These are phyloP conservation scores for Drosophila fuyamai DNA, from an alignment of 1,140 invertebrate genomes.

Conservation along the genomic window DNA sequence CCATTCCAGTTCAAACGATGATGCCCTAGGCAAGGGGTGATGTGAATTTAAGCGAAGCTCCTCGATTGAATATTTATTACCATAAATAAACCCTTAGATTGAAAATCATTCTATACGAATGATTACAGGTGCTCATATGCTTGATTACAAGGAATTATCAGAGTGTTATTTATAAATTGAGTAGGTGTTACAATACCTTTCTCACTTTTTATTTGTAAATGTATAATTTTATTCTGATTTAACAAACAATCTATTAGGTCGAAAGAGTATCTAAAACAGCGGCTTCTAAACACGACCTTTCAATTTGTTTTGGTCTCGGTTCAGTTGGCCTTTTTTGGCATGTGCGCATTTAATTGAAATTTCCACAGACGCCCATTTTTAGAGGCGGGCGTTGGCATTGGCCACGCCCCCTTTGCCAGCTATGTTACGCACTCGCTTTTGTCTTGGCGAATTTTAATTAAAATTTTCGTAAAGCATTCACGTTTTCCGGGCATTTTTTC, in stretches of 20 bases:
- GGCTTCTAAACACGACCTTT: constrained; percentile 5
- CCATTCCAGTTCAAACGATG: neutral
- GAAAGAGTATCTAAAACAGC: neutral
- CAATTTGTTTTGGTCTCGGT: constrained; percentile 37
- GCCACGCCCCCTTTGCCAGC: constrained; percentile 37
- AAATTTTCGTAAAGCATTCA: constrained; percentile 71
- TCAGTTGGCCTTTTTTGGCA: constrained; percentile 57
- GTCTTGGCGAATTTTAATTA: constrained; percentile 77
- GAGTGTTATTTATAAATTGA: neutral
- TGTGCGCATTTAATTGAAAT: constrained; percentile 83
- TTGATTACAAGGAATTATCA: neutral
- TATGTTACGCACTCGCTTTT: constrained; percentile 57
- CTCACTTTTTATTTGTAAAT: neutral
- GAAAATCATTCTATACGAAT: neutral
- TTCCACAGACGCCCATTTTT: constrained; percentile 66
- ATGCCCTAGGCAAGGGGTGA: constrained; percentile 34
- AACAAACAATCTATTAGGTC: too few species aligned
- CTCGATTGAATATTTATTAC: neutral
- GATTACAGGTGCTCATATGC: neutral
- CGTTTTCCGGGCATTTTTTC: constrained; percentile 44
- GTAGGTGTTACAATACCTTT: too few species aligned
- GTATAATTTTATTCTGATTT: too few species aligned
- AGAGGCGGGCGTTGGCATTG: neutral
- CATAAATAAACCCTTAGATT: neutral
- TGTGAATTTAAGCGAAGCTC: constrained; percentile 21